phyloP scores from a whole-genome alignment of 2,113 vertebrate genomes.

The Myxocyprinus asiaticus region DNA sequence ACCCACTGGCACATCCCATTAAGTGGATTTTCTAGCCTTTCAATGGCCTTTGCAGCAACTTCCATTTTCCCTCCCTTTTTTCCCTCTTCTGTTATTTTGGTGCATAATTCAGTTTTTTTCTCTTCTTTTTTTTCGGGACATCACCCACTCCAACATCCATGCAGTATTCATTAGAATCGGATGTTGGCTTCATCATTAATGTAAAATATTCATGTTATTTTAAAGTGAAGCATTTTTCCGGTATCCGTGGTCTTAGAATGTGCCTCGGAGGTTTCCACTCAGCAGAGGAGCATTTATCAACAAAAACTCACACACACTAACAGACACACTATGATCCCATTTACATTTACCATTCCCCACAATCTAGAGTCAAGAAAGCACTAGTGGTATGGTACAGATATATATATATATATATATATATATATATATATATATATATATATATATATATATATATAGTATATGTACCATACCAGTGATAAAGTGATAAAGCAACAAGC shows the following conservation, averaged over 20 bases:
- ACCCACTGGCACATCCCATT: conserved; percentile 54
- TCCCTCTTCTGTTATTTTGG: conserved; percentile 37
- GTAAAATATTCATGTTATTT: conserved; percentile 60
- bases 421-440: too few relatives aligned
- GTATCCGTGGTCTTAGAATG: conserved; percentile 43
- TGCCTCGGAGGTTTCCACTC: conserved; percentile 39
- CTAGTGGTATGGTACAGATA: too few relatives aligned
- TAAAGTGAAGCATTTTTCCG: conserved; percentile 39
- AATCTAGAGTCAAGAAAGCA: too few relatives aligned
- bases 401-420: too few relatives aligned
- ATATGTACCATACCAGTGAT: too few relatives aligned
- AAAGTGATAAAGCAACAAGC: too few relatives aligned
- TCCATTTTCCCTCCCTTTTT: conserved; percentile 15
- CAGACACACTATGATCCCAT: too few relatives aligned
- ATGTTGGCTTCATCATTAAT: conserved; percentile 56
- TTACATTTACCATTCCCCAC: too few relatives aligned
- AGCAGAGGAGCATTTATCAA: conserved; percentile 37
- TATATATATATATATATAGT: too few relatives aligned
- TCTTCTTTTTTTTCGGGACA: conserved; percentile 23
- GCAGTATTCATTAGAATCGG: conserved; percentile 58
- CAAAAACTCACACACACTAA: conserved; percentile 26
- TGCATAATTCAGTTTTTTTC: conserved; percentile 43
- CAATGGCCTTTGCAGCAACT: conserved; percentile 16
- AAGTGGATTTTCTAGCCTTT: conserved; percentile 55
- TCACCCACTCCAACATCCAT: conserved; percentile 52